These are phyloP conservation scores for Salvelinus sp. DNA, from an alignment of 2,113 vertebrate genomes.

Conservation along the genomic window DNA sequence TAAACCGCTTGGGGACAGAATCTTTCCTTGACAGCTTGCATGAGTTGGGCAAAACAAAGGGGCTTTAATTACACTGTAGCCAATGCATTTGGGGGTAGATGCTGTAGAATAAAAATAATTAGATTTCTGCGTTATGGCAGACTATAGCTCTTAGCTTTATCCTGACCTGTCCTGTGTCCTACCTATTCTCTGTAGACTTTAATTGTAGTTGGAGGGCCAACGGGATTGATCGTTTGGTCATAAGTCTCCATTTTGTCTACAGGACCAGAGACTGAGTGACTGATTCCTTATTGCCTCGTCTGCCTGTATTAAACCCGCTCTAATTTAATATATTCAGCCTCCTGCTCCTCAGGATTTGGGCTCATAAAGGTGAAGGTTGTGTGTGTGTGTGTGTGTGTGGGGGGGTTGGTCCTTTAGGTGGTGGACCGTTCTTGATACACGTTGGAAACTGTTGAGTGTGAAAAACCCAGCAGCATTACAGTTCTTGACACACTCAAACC, in stretches of 20 bases:
- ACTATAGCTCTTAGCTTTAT: not conserved
- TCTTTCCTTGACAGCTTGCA: no score
- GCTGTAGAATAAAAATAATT: not conserved
- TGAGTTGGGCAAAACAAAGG: no score
- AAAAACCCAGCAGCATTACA: no score
- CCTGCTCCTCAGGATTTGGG: conserved; percentile 43
- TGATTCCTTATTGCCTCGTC: not conserved
- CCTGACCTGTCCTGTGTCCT: not conserved
- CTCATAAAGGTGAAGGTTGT: conserved; percentile 54
- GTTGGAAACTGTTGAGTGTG: no score
- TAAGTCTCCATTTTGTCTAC: not conserved
- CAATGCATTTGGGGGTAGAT: not conserved
- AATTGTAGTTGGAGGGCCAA: not conserved
- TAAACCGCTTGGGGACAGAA: not conserved
- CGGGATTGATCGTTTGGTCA: not conserved
- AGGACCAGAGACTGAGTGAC: not conserved
- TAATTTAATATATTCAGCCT: not conserved
- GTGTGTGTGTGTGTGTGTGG: no score
- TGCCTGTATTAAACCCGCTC: not conserved
- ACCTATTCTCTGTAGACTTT: not conserved
- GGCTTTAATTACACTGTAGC: not conserved
- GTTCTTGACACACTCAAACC: no score
- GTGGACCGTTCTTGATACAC: no score
- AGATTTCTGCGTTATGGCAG: not conserved
- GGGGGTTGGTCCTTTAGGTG: no score